A percentile compares a stretch with the other conserved stretches of the same genome.
Evolutionary conservation across 2,888 invertebrate species (phyloP).

Genomic region (Kuschelorhynchus macadamiae): DNA sequence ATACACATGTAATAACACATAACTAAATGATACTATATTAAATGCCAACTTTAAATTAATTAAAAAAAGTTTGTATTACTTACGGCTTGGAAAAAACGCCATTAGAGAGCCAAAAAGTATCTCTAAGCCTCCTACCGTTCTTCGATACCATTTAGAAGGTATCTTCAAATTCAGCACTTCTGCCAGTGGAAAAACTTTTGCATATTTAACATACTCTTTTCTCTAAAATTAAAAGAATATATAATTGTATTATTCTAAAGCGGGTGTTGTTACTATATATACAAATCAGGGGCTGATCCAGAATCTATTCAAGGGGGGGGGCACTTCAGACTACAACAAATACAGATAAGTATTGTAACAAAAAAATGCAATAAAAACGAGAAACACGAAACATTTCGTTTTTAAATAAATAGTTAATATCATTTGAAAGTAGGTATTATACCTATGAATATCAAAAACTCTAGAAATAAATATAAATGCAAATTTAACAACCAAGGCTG

Average conservation of each 20-base stretch:
- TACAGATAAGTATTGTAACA: too few species aligned
- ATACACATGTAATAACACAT: too few species aligned
- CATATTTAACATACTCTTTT: conserved; percentile 95
- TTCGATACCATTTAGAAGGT: conserved; percentile 93
- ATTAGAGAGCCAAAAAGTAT: conserved; percentile 87
- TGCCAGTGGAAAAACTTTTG: conserved; percentile 92
- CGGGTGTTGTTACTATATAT: background rate
- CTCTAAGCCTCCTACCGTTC: conserved; percentile 87
- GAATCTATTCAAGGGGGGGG: too few species aligned
- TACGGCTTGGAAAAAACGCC: conserved; percentile 88
- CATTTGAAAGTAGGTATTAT: too few species aligned
- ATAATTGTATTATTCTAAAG: conserved; percentile 4
- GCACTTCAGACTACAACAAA: too few species aligned
- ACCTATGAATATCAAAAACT: too few species aligned
- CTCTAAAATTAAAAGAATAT: conserved; percentile 76
- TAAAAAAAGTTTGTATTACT: conserved; percentile 67
- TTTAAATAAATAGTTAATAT: too few species aligned
- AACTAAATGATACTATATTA: background rate
- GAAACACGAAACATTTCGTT: too few species aligned
- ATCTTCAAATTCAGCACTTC: conserved; percentile 87
- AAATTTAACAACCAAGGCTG: too few species aligned
- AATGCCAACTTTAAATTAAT: background rate
- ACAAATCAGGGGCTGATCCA: too few species aligned
- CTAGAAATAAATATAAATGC: too few species aligned
- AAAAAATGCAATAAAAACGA: too few species aligned